Evolutionary conservation across 2,888 invertebrate genomes (phyloP).

Genomic region (Parnassius smintheus): DNA sequence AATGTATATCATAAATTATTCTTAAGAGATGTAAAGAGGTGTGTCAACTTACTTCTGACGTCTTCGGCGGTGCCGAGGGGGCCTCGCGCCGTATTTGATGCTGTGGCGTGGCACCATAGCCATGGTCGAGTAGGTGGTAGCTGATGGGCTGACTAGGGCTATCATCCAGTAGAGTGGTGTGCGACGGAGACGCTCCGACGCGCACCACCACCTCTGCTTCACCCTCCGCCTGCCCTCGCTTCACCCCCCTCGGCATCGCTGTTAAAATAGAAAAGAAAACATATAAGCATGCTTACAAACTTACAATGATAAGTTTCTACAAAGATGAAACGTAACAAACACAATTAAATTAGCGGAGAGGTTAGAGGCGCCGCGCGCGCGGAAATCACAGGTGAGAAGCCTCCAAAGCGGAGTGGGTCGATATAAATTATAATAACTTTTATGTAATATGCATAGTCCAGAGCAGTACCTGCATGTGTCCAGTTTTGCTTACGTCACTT

Average conservation of each 20-base stretch:
- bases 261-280: conserved; percentile 42
- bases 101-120: conserved; percentile 91
- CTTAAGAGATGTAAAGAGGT: neutral
- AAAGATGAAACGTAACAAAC: conserved; percentile 49
- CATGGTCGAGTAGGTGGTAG: conserved; percentile 92
- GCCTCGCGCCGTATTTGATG: conserved; percentile 83
- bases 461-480: conserved; percentile 53
- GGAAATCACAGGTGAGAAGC: conserved; percentile 70
- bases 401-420: conserved; percentile 73
- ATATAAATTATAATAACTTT: conserved; percentile 56
- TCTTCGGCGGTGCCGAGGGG: conserved; percentile 78
- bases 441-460: conserved; percentile 49
- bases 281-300: conserved; percentile 28
- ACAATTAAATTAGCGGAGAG: conserved; percentile 77
- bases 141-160: conserved; percentile 81
- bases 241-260: conserved; percentile 83
- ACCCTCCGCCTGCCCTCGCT: conserved; percentile 79
- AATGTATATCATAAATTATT: too few relatives aligned
- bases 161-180: conserved; percentile 73
- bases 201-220: conserved; percentile 76
- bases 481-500: conserved; percentile 71
- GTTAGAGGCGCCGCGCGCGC: conserved; percentile 79
- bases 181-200: conserved; percentile 79
- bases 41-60: conserved; percentile 73
- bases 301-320: conserved; percentile 32